Conservation (phyloP, 92 coral and sea anemone species). For the Phenganax marumi region DNA sequence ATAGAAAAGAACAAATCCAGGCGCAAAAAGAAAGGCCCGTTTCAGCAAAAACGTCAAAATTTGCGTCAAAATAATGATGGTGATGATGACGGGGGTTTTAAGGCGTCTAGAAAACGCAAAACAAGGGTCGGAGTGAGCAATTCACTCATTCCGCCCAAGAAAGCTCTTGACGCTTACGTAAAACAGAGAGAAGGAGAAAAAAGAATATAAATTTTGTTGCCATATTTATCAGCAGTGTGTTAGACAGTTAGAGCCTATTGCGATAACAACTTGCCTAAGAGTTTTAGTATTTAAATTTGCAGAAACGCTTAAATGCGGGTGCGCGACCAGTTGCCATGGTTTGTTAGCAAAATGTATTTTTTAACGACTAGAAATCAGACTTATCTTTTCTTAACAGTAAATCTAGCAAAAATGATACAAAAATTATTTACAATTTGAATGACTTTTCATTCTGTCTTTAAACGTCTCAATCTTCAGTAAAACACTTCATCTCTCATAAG, state of each 20-base stretch:
- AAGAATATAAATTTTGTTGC: slow-evolving; percentile 26
- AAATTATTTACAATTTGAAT: neutral
- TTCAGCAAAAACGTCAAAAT: slow-evolving; percentile 71
- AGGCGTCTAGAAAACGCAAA: slow-evolving; percentile 57
- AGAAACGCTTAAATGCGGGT: too few species aligned
- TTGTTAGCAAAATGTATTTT: too few species aligned
- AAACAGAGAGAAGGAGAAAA: slow-evolving; percentile 60
- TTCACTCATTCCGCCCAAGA: slow-evolving; percentile 91
- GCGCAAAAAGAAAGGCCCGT: slow-evolving; percentile 69
- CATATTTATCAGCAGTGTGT: neutral
- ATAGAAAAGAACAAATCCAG: slow-evolving; percentile 51
- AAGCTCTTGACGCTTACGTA: slow-evolving; percentile 76
- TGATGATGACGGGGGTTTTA: slow-evolving; percentile 53
- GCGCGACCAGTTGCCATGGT: too few species aligned
- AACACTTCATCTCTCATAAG: neutral
- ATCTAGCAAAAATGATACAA: too few species aligned
- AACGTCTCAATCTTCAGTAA: neutral
- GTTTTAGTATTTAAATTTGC: too few species aligned
- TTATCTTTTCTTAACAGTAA: too few species aligned
- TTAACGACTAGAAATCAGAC: too few species aligned
- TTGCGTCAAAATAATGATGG: slow-evolving; percentile 48
- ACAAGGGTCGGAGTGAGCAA: slow-evolving; percentile 77
- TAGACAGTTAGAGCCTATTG: neutral
- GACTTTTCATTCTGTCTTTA: neutral
- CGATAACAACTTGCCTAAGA: too few species aligned